phyloP scores from a whole-genome alignment of 1,140 invertebrate genomes.

The Ganaspis sp. region DNA sequence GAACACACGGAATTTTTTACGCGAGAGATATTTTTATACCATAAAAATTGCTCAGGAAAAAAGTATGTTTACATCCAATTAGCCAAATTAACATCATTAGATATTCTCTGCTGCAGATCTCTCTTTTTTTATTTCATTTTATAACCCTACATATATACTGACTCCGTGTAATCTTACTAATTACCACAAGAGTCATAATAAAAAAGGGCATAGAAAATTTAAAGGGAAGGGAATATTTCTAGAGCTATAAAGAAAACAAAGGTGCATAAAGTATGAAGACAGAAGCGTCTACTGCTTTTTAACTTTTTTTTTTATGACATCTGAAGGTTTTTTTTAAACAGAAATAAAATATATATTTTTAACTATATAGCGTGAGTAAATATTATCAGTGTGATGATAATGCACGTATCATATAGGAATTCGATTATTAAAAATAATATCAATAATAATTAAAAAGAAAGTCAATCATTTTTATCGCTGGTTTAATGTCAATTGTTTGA shows the following conservation, averaged over 20 bases:
- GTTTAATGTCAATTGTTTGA: neutral
- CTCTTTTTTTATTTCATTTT: slow-evolving; percentile 4
- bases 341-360: slow-evolving; percentile 7
- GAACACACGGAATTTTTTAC: slow-evolving; percentile 10
- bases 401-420: neutral
- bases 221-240: slow-evolving; percentile 5
- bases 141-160: slow-evolving; percentile 1
- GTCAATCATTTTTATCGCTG: slow-evolving; percentile 5
- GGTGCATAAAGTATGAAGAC: neutral
- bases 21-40: slow-evolving; percentile 13
- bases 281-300: neutral
- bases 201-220: slow-evolving; percentile 6
- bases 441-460: neutral
- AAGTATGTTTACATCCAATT: slow-evolving; percentile 14
- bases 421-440: neutral
- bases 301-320: neutral
- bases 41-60: slow-evolving; percentile 14
- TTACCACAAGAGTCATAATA: slow-evolving; percentile 6
- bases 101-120: slow-evolving; percentile 9
- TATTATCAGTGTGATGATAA: slow-evolving; percentile 5
- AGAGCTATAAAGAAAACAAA: slow-evolving; percentile 2
- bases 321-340: neutral
- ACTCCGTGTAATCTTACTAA: slow-evolving; percentile 1
- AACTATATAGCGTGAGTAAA: neutral
- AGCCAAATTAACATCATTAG: slow-evolving; percentile 13